These are phyloP conservation scores for Schizopygopsis pylzovi DNA, from an alignment of 2,797 vertebrate genomes.

Conservation along the genomic window DNA sequence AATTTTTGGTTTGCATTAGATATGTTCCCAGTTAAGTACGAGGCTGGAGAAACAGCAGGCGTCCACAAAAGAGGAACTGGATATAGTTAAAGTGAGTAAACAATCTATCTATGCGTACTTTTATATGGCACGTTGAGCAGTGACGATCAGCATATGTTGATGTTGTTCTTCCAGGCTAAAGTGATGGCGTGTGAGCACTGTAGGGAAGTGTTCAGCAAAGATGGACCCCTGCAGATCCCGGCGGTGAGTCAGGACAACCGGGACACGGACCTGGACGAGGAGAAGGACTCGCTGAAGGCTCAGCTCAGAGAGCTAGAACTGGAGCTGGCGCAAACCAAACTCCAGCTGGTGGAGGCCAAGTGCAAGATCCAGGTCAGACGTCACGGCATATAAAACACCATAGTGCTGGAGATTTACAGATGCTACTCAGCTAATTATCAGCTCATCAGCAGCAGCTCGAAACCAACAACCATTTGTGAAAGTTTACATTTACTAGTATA, in stretches of 20 bases:
- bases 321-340: constrained; percentile 97
- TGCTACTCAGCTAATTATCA: constrained; percentile 6
- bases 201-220: constrained; percentile 91
- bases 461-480: background rate
- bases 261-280: constrained; percentile 84
- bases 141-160: background rate
- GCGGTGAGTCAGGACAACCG: constrained; percentile 73
- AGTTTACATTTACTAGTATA: background rate
- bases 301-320: constrained; percentile 96
- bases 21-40: constrained; percentile 97
- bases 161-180: constrained; percentile 80
- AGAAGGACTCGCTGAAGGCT: constrained; percentile 92
- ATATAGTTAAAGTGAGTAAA: constrained; percentile 88
- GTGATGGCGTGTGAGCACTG: constrained; percentile 94
- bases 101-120: background rate
- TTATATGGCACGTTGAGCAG: background rate
- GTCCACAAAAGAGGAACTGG: constrained; percentile 93
- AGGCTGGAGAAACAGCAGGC: constrained; percentile 95
- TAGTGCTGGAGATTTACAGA: background rate
- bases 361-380: constrained; percentile 94
- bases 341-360: constrained; percentile 98
- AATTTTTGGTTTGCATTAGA: constrained; percentile 76
- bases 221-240: constrained; percentile 83
- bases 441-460: background rate
- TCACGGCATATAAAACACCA: constrained; percentile 16